Percentiles rank a stretch among this genome's conserved stretches.
phyloP scores from a whole-genome alignment of 1,140 invertebrate species.

The Anastatus disparis region DNA sequence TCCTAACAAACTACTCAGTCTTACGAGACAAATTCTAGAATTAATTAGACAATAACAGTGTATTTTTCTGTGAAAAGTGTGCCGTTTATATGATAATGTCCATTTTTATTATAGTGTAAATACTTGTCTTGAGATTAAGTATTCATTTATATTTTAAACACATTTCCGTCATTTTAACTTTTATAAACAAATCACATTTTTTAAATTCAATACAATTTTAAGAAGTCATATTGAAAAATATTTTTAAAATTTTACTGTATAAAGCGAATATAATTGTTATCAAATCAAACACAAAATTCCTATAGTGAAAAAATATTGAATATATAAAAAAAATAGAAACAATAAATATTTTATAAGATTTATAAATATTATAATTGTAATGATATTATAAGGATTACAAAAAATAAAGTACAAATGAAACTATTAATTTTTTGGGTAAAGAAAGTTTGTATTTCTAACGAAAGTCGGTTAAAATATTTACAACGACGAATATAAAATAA shows the following conservation, averaged over 20 bases:
- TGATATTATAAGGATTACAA: too few relatives aligned
- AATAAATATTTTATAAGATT: too few relatives aligned
- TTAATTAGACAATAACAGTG: conserved; percentile 3
- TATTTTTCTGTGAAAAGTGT: background rate
- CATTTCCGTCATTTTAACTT: background rate
- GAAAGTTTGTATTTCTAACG: conserved; percentile 55
- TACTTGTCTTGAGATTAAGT: background rate
- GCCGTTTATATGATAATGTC: background rate
- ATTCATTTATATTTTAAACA: background rate
- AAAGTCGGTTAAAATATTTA: conserved; percentile 60
- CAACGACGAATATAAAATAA: conserved; percentile 62
- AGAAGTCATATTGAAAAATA: too few relatives aligned
- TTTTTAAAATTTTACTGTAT: too few relatives aligned
- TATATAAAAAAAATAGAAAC: too few relatives aligned
- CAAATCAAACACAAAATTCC: too few relatives aligned
- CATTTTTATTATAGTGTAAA: background rate
- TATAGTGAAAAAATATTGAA: too few relatives aligned
- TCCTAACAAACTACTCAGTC: conserved; percentile 16
- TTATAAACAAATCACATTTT: too few relatives aligned
- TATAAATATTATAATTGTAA: too few relatives aligned
- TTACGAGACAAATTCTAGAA: conserved; percentile 8
- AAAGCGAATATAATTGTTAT: too few relatives aligned
- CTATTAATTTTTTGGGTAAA: conserved; percentile 42
- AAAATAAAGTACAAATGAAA: background rate
- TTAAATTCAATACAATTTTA: too few relatives aligned